Evolutionary conservation across 2,113 vertebrate species (phyloP).

Genomic region (Pseudolaguvia tuberculata): DNA sequence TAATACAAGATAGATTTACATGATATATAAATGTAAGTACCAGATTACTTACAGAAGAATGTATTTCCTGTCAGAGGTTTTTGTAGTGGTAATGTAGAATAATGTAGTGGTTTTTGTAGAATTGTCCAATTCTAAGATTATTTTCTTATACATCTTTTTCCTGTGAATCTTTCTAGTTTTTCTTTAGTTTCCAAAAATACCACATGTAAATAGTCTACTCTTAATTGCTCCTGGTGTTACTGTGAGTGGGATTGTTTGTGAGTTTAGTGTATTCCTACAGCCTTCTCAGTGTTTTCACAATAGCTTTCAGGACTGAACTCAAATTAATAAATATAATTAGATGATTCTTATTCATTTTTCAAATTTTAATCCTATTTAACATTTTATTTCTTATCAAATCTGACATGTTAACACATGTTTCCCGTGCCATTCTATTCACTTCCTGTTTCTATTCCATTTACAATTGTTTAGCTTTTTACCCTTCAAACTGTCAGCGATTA

Average conservation of each 20-base stretch:
- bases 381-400: conserved; percentile 1
- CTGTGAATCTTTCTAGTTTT: background rate
- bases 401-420: conserved; percentile 19
- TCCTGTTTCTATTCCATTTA: conserved; percentile 28
- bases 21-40: background rate
- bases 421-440: conserved; percentile 13
- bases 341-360: no score
- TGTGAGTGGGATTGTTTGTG: background rate
- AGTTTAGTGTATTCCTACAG: background rate
- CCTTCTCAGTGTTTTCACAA: background rate
- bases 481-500: background rate
- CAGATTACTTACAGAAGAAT: background rate
- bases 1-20: no score
- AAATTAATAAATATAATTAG: background rate
- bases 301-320: background rate
- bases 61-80: background rate
- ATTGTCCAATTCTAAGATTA: background rate
- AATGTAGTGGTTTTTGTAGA: no score
- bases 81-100: no score
- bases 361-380: no score
- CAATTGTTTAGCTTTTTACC: conserved; percentile 5
- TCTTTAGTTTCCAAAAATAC: background rate
- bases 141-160: background rate
- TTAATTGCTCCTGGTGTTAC: background rate
- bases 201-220: background rate